Evolutionary conservation across 2,797 vertebrate species (phyloP).

Genomic region (Hipposideros larvatus): DNA sequence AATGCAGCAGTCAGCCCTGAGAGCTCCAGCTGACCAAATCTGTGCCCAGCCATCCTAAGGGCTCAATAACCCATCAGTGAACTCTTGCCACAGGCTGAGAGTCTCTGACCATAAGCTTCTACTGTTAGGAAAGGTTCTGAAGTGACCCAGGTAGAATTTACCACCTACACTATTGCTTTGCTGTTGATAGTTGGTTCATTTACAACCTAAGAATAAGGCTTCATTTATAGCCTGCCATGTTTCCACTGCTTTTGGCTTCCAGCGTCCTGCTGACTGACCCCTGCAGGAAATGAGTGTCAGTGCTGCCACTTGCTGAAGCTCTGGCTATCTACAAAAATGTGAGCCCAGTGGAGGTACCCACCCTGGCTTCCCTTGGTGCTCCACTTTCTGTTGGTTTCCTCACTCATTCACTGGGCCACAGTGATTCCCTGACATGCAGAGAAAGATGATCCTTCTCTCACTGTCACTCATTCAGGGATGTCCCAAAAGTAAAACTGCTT

Average conservation of each 20-base stretch:
- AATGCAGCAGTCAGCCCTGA: not conserved
- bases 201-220: too few species aligned
- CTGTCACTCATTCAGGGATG: not conserved
- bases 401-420: not conserved
- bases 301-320: not conserved
- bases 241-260: not conserved
- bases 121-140: not conserved
- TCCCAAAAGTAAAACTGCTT: not conserved
- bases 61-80: constrained; percentile 51
- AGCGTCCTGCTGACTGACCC: not conserved
- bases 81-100: not conserved
- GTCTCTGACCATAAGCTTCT: not conserved
- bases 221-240: not conserved
- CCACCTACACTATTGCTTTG: not conserved
- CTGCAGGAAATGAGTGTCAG: not conserved
- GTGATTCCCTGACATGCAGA: not conserved
- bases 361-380: not conserved
- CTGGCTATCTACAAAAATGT: not conserved
- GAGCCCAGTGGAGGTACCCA: accelerated
- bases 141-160: not conserved
- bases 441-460: not conserved
- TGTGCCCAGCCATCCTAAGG: not conserved
- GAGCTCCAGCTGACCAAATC: not conserved
- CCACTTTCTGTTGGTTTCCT: not conserved
- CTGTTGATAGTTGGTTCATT: not conserved